Evolutionary conservation across 2,113 vertebrate genomes (phyloP).

Genomic region (Rostratula benghalensis): DNA sequence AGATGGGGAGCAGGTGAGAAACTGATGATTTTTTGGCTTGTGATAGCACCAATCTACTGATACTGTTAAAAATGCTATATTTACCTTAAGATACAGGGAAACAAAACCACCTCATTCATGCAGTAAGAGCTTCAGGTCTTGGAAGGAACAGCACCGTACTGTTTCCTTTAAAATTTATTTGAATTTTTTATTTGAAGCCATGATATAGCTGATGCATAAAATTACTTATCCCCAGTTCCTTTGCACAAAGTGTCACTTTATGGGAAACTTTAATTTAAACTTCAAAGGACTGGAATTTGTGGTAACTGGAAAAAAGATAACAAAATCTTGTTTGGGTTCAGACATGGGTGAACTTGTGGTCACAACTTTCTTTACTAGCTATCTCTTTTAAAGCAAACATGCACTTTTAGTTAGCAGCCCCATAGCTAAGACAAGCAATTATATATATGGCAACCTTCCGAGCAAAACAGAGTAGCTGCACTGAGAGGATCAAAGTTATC

Average conservation of each 20-base stretch:
- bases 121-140: neutral
- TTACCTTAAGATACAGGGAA: neutral
- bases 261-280: neutral
- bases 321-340: neutral
- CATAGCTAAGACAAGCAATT: neutral
- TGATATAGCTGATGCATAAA: neutral
- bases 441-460: neutral
- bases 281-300: neutral
- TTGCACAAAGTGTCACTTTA: neutral
- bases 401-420: neutral
- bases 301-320: neutral
- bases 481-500: neutral
- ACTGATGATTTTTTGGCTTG: neutral
- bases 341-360: neutral
- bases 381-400: neutral
- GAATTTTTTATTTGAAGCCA: neutral
- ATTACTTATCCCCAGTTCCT: neutral
- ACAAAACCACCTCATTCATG: neutral
- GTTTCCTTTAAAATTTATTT: neutral
- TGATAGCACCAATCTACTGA: neutral
- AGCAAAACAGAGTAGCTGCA: neutral
- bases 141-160: neutral
- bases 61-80: neutral
- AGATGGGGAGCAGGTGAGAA: constrained; percentile 82
- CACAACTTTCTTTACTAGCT: neutral